A percentile compares a stretch with the other conserved stretches of the same genome.
Conservation (phyloP, 2,113 vertebrate genomes). For the Podarcis cretensis region DNA sequence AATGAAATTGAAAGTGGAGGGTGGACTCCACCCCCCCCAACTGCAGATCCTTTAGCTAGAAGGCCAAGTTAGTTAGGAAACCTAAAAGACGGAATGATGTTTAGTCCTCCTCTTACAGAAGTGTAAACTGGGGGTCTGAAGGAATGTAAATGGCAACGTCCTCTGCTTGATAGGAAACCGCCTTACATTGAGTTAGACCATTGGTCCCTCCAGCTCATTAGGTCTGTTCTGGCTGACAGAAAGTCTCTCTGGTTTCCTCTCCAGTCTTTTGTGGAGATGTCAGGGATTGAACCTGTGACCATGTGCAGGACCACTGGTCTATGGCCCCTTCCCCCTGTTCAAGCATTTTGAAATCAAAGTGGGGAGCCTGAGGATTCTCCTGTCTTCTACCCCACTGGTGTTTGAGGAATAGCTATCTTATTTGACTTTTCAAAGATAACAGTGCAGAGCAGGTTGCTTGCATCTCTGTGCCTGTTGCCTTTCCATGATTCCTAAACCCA, state of each 20-base stretch:
- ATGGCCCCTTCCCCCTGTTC: too few relatives aligned
- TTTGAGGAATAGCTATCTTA: background rate
- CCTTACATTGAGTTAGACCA: background rate
- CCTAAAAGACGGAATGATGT: too few relatives aligned
- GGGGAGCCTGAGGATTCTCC: too few relatives aligned
- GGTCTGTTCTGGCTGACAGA: too few relatives aligned
- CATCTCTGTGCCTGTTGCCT: background rate
- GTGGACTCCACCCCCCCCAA: too few relatives aligned
- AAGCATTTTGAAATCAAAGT: background rate
- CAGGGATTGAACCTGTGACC: background rate
- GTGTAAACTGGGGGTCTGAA: background rate
- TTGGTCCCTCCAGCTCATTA: background rate
- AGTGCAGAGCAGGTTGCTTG: background rate
- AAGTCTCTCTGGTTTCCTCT: too few relatives aligned
- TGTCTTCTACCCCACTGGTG: background rate
- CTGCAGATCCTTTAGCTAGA: too few relatives aligned
- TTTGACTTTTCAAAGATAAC: background rate
- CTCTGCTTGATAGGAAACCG: background rate
- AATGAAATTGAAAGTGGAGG: background rate
- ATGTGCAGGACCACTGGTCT: background rate
- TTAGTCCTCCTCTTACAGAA: too few relatives aligned
- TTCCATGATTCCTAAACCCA: background rate
- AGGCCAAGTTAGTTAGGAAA: background rate
- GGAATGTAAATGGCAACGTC: background rate
- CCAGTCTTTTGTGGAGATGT: accelerated